Evolutionary conservation across 2,797 vertebrate species (phyloP), one percentile per base, ranked within the genome.

Genomic region (Sebastes glaucus): DNA sequence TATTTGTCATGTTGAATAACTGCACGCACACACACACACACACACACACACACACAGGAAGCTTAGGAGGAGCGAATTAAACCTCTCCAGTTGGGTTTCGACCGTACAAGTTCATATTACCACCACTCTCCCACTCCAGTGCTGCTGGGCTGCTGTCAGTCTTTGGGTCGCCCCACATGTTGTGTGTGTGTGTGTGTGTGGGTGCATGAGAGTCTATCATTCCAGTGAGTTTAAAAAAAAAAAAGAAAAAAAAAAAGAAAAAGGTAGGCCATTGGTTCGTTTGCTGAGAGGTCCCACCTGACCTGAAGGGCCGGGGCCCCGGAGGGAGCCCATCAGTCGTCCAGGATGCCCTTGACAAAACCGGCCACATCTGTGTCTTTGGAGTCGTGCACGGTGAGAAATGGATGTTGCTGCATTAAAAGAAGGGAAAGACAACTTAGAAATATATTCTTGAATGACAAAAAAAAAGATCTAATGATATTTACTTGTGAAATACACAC

Each of bases 341-440:
- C 96, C 92, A 99, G 96, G 94, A 98, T 96, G 90, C 95, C 94
- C 95, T 97, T 98, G 95, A 99, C 97, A 92, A 99, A 99, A 95
- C 96, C 97, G 92, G 98, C 97, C 95, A 98, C 98, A 23, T 98
- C 97, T 90, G 98, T 98, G 83, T 97, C 97, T 97, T 97, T 98
- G 95, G 97, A 96, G 96, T 98, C 97, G n/a, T 99, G 98, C 93
- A 96, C 85, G 84, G 95, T 96, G 94, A 99, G 97, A 96, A 99
- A 99, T 13, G 89, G 95, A 94, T 98, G 97, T 96, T 97, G 94
- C 98, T 99, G 93, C 79, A 72, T 42, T 11, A 52, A 46, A 82
- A 59, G 4, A 6, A 25, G 18, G 27, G 10, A 16, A n/a, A 27
- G 20, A 32, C 2, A 23, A 22, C 0, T 56, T 3, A 32, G 57